A percentile compares a stretch with the other conserved stretches of the same genome.
These are phyloP conservation scores for Pogonocichla stellata DNA, from an alignment of 2,113 vertebrate species.

Conservation along the genomic window DNA sequence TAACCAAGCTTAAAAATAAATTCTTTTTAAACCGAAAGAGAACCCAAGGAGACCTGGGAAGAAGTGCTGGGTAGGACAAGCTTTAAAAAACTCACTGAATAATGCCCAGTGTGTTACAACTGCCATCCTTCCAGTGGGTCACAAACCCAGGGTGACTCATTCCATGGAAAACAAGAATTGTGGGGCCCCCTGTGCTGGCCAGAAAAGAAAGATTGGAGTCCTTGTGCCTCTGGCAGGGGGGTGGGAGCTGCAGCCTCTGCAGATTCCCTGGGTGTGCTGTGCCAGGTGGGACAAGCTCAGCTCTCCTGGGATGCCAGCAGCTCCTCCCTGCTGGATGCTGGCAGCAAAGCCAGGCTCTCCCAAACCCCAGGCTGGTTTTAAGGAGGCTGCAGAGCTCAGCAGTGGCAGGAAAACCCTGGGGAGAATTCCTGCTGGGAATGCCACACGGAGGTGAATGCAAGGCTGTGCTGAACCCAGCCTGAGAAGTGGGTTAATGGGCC, in stretches of 20 bases:
- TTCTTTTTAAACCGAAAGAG: background rate
- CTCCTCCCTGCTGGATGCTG: too few species aligned
- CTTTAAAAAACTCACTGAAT: background rate
- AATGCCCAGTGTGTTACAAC: background rate
- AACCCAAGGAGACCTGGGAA: background rate
- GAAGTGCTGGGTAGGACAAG: background rate
- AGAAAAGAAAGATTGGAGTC: background rate
- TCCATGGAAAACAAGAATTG: background rate
- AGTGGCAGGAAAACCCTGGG: background rate
- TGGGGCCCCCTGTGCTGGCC: background rate
- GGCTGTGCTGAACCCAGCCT: background rate
- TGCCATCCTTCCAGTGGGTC: background rate
- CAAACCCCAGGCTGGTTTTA: fast-evolving
- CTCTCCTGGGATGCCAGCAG: background rate
- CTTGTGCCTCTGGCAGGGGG: background rate
- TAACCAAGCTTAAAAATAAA: background rate
- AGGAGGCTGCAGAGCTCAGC: background rate
- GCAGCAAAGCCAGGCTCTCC: background rate
- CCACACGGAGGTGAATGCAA: fast-evolving
- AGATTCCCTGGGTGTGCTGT: background rate
- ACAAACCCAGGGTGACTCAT: background rate
- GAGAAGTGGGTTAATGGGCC: fast-evolving
- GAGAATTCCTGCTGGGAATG: background rate
- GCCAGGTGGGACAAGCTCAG: fast-evolving
- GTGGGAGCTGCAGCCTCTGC: background rate